Percentiles rank a stretch among this genome's conserved stretches.
These are phyloP conservation scores for Leucophenga maculata DNA, from an alignment of 2,888 invertebrate genomes.

Conservation along the genomic window DNA sequence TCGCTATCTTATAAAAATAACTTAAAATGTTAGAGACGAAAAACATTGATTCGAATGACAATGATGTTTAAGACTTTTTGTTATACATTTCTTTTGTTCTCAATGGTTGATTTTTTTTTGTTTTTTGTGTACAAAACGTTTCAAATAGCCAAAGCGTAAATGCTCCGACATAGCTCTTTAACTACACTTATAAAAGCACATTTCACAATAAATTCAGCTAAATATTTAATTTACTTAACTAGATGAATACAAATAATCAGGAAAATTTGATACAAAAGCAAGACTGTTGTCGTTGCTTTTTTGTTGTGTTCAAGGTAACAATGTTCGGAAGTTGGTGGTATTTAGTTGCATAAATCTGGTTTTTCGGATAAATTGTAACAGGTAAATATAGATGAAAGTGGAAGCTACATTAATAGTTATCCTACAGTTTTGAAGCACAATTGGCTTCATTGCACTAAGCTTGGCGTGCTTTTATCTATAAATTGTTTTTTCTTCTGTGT, in stretches of 20 bases:
- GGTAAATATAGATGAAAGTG: too few species aligned
- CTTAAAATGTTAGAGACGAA: background rate
- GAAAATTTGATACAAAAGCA: background rate
- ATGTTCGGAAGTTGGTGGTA: constrained; percentile 62
- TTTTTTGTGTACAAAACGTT: background rate
- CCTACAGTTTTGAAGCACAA: constrained; percentile 34
- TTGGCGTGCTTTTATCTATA: background rate
- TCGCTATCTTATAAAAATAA: constrained; percentile 15
- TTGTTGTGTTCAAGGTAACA: constrained; percentile 53
- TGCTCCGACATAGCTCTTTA: background rate
- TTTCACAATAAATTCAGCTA: constrained; percentile 46
- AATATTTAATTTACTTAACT: constrained; percentile 52
- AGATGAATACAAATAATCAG: constrained; percentile 33
- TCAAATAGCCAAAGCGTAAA: background rate
- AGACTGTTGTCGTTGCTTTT: background rate
- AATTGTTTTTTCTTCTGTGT: too few species aligned
- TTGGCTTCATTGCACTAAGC: constrained; percentile 26
- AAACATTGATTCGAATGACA: background rate
- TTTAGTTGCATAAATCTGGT: constrained; percentile 47
- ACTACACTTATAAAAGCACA: constrained; percentile 11
- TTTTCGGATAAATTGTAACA: constrained; percentile 29
- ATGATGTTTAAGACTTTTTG: background rate
- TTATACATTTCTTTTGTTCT: too few species aligned
- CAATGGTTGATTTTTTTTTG: background rate
- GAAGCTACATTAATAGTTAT: constrained; percentile 42